Percentiles rank a stretch among this genome's conserved stretches.
Evolutionary conservation across 2,888 invertebrate species (phyloP).

Genomic region (Actias luna): DNA sequence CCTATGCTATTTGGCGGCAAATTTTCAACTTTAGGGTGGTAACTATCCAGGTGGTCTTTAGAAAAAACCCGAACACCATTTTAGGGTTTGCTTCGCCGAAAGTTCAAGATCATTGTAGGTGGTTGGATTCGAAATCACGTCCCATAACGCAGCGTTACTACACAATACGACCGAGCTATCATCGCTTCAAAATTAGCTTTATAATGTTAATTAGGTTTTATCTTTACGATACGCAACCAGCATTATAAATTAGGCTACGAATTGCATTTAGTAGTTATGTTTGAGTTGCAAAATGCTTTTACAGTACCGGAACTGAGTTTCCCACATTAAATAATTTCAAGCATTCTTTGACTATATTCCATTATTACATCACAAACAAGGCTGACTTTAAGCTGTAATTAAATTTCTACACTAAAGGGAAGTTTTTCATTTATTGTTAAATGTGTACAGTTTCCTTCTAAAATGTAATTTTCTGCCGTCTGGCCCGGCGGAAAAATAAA

Average conservation of each 20-base stretch:
- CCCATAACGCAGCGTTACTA: too few species aligned
- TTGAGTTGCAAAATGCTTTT: not conserved
- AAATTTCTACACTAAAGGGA: constrained; percentile 20
- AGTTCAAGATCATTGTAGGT: too few species aligned
- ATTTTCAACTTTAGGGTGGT: too few species aligned
- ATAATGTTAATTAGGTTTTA: too few species aligned
- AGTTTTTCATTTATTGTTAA: constrained; percentile 25
- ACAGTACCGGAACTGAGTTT: not conserved
- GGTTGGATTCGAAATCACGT: too few species aligned
- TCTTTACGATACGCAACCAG: not conserved
- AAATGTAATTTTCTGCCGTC: constrained; percentile 30
- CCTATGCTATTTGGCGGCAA: too few species aligned
- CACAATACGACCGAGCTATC: too few species aligned
- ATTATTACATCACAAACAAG: constrained; percentile 19
- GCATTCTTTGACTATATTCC: constrained; percentile 10
- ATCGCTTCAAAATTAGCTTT: too few species aligned
- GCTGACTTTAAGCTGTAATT: constrained; percentile 18
- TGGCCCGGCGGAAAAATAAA: not conserved
- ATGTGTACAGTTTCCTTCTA: constrained; percentile 30
- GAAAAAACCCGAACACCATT: too few species aligned
- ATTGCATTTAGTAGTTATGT: not conserved
- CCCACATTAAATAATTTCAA: not conserved
- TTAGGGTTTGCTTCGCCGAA: too few species aligned
- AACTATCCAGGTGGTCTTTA: too few species aligned
- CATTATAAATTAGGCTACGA: not conserved